Evolutionary conservation across 2,113 vertebrate genomes (phyloP), one percentile per base, ranked within the genome.

Genomic region (Cyrtonyx montezumae): DNA sequence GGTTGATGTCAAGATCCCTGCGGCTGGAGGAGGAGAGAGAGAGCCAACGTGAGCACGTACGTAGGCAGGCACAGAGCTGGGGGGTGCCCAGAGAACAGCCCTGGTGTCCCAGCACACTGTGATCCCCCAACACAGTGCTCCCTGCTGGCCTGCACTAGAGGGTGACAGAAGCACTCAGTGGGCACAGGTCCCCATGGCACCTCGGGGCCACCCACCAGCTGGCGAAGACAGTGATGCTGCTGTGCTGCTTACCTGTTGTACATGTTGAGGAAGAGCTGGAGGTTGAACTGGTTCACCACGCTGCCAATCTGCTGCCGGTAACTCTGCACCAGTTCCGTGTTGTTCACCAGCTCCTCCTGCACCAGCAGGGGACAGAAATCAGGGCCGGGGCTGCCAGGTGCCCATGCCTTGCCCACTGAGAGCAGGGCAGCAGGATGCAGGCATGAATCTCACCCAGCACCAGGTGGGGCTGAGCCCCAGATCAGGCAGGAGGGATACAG

Each of bases 181-280:
- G 6, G 7, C 37, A 43, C 40, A 51, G 40, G 32, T 7, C 61
- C 42, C 49, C 65, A 15, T 1, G 9, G 61, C 32, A 51, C 25
- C 61, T 63, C 8, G 2, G 84, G 34, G 16, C 19, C 58, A 46
- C 43, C 19, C 40, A 45, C 4, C 65, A 30, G 15, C 10, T 28
- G 9, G n/a, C 1, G 2, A 30, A 48, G 68, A n/a, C 2, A 51
- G 66, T 13, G 4, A 45, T 40, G 32, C 58, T 3, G 6, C 65
- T 70, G 3, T 7, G n/a, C 23, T 8, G 30, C 83, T 85, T 92
- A 99, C 99, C 99, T 98, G 95, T 99, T 99, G 97, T 99, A 99
- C 99, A 99, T 99, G 97, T 99, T 99, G 99, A 99, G 99, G 98
- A 99, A 99, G 71, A 99, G 99, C 97, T 99, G 99, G 96, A 99